Evolutionary conservation across 1,140 invertebrate species (phyloP), one percentile per base, ranked within the genome.

Genomic region (Proales similis): DNA sequence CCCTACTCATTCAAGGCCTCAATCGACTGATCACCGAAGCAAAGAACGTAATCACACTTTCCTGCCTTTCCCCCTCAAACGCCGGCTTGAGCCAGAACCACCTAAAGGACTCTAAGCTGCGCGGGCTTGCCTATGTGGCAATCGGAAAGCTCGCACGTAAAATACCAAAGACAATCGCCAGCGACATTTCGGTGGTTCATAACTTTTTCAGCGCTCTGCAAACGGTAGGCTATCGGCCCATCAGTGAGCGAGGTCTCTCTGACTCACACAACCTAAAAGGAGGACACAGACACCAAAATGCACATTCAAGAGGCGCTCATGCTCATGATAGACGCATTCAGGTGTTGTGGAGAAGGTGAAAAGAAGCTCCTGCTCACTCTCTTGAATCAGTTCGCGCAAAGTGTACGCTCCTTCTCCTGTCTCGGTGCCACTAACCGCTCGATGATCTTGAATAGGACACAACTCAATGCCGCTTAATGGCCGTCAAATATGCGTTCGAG

Each of bases 401-500:
- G 45, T 26, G 48, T 53, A 53, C 38, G 9, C 26, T 27, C 17
- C n/a, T 51, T 51, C n/a, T 14, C 24, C 12, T 36, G n/a, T 20
- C 17, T 53, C 26, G 5, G 17, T 14, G 11, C 4, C 22, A 42
- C 17, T 3, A 42, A 11, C 4, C 3, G 17, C 3, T 42, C 17
- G n/a, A 33, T 53, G n/a, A 14, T 53, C 26, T 53, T 36, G 20
- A 9, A 4, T 36, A 64, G 61, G 47, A 65, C 22, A 61, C 49
- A 11, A 20, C 39, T 7, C 17, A 48, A 27, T 65, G 64, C 2
- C 77, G 88, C 64, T 84, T 86, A 70, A 83, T 88, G 17, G 84
- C 86, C 20, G 86, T 87, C 63, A 81, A 87, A 63, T 90, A 88
- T 72, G 81, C 86, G 1, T 82, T 84, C 2, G 82, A 81, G 14